phyloP scores from a whole-genome alignment of 2,888 invertebrate species.

The Aspidapion aeneum region DNA sequence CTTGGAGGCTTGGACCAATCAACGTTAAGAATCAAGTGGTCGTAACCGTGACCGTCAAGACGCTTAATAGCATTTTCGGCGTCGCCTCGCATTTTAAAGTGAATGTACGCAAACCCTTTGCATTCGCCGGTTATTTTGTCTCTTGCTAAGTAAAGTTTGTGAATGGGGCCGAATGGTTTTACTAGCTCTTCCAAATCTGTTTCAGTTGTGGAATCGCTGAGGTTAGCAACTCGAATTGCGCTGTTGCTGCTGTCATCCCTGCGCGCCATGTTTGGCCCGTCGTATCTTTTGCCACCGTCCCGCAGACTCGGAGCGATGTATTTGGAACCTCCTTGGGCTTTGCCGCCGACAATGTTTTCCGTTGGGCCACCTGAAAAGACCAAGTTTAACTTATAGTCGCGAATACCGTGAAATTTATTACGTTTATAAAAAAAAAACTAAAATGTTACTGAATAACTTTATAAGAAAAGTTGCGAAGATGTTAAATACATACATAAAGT shows the following conservation, averaged over 20 bases:
- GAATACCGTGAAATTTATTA: too few relatives aligned
- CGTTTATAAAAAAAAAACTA: too few relatives aligned
- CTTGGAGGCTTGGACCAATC: conserved; percentile 98
- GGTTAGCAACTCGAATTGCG: conserved; percentile 95
- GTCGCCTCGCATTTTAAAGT: conserved; percentile 87
- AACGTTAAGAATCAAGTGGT: conserved; percentile 96
- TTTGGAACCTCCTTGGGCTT: conserved; percentile 55
- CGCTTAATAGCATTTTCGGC: conserved; percentile 88
- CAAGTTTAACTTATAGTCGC: too few relatives aligned
- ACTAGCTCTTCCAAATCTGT: conserved; percentile 95
- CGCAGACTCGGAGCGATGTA: conserved; percentile 88
- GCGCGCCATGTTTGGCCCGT: conserved; percentile 62
- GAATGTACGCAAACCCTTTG: conserved; percentile 98
- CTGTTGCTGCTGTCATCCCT: conserved; percentile 77
- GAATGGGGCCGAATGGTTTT: conserved; percentile 87
- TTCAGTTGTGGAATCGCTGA: conserved; percentile 94
- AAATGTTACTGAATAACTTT: too few relatives aligned
- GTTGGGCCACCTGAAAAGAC: conserved; percentile 27
- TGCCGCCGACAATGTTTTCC: conserved; percentile 18
- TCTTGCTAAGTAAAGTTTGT: conserved; percentile 93
- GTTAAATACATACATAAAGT: too few relatives aligned
- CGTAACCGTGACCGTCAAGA: conserved; percentile 93
- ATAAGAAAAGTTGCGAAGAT: too few relatives aligned
- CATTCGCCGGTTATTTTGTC: conserved; percentile 85
- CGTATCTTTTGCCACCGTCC: conserved; percentile 70